Evolutionary conservation across 1,140 invertebrate genomes (phyloP).

Genomic region (Drosophila yakuba): DNA sequence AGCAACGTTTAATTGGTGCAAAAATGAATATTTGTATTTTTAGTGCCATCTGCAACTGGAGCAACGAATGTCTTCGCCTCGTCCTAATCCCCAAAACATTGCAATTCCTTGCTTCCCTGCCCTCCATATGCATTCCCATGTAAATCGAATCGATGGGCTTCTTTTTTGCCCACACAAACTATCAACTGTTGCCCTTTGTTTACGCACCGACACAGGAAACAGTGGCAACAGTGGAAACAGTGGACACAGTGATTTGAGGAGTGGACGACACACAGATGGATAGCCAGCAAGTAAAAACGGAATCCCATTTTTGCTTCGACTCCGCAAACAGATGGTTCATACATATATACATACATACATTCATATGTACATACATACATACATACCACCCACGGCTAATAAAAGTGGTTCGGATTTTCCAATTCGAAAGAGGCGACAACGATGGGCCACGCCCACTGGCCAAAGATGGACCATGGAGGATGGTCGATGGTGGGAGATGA

Average conservation of each 20-base stretch:
- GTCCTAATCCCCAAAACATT: neutral
- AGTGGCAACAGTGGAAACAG: neutral
- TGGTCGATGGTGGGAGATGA: neutral
- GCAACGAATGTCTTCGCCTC: neutral
- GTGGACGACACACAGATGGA: conserved; percentile 28
- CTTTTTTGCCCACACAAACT: neutral
- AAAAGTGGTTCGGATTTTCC: conserved; percentile 75
- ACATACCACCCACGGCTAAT: conserved; percentile 50
- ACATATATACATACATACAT: neutral
- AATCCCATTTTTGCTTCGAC: conserved; percentile 60
- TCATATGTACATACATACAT: neutral
- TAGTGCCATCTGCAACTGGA: neutral
- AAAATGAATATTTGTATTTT: neutral
- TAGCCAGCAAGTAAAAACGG: conserved; percentile 33
- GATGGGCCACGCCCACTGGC: conserved; percentile 14
- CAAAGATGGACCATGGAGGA: neutral
- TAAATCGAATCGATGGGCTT: conserved; percentile 25
- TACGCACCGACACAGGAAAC: conserved; percentile 31
- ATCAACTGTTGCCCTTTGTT: conserved; percentile 43
- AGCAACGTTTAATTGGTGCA: neutral
- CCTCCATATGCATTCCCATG: conserved; percentile 10
- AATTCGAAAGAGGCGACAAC: conserved; percentile 52
- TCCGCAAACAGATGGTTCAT: conserved; percentile 53
- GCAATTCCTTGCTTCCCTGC: neutral
- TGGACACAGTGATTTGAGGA: conserved; percentile 34